Conservation (phyloP, 2,113 vertebrate species). For the Nesospiza acunhae region DNA sequence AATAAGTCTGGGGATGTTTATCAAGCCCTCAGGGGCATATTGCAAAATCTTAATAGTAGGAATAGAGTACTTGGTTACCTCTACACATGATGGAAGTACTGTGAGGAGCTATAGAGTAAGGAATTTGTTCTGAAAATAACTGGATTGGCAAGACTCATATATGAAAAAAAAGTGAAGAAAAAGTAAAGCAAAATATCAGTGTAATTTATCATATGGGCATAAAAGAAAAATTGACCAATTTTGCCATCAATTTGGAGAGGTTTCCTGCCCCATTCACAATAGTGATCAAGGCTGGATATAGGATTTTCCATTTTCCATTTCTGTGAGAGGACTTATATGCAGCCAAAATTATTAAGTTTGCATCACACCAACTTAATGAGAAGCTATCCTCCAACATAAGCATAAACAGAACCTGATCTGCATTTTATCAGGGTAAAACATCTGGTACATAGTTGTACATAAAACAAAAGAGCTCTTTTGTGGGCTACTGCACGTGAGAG, state of each 20-base stretch:
- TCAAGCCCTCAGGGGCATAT: background rate
- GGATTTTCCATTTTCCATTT: background rate
- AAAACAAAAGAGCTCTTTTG: background rate
- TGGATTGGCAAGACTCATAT: background rate
- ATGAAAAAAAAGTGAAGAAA: background rate
- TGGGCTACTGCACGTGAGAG: background rate
- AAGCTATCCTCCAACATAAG: background rate
- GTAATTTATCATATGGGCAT: background rate
- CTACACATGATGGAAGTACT: background rate
- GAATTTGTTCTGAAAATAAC: background rate
- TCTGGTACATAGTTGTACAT: fast-evolving
- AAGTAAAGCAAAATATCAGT: background rate
- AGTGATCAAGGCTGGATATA: background rate
- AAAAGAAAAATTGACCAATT: background rate
- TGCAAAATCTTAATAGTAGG: background rate
- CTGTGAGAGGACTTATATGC: background rate
- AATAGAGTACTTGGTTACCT: background rate
- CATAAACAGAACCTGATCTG: background rate
- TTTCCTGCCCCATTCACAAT: background rate
- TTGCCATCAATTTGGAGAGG: background rate
- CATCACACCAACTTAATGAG: background rate
- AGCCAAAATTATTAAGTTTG: background rate
- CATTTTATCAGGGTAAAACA: background rate
- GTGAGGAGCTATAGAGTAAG: background rate
- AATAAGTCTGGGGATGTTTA: background rate